Percentiles rank a stretch among this genome's conserved stretches.
phyloP scores from a whole-genome alignment of 2,888 invertebrate genomes.

The Erannis defoliaria region DNA sequence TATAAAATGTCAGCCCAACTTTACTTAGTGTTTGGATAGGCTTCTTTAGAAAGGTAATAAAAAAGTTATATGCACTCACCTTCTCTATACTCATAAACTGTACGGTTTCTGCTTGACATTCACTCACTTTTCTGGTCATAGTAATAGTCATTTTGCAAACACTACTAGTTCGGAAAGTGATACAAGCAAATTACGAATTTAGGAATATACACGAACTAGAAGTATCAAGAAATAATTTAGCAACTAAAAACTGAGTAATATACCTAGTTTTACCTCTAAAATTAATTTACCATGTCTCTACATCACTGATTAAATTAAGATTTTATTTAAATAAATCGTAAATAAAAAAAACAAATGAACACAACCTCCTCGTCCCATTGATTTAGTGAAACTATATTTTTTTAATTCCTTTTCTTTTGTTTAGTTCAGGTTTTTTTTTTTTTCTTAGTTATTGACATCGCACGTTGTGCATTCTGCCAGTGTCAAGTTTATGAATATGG shows the following conservation, averaged over 20 bases:
- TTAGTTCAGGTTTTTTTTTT: too few relatives aligned
- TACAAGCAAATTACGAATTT: slow-evolving; percentile 6
- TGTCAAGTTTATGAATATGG: too few relatives aligned
- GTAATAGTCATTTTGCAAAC: slow-evolving; percentile 71
- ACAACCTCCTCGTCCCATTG: background rate
- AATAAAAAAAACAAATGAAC: background rate
- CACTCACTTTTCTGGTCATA: slow-evolving; percentile 81
- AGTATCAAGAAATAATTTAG: background rate
- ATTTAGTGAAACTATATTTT: slow-evolving; percentile 1
- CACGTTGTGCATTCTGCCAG: too few relatives aligned
- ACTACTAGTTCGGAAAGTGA: background rate
- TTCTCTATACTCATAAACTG: slow-evolving; percentile 82
- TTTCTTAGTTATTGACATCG: too few relatives aligned
- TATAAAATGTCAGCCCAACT: too few relatives aligned
- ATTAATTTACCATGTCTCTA: background rate
- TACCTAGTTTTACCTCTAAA: background rate
- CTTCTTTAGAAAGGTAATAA: too few relatives aligned
- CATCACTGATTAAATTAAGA: slow-evolving; percentile 2
- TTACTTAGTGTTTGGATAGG: too few relatives aligned
- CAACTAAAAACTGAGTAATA: background rate
- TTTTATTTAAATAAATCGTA: slow-evolving; percentile 2
- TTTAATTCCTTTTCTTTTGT: too few relatives aligned
- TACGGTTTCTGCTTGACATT: slow-evolving; percentile 78
- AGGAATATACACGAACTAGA: background rate
- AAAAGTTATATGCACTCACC: slow-evolving; percentile 69